Evolutionary conservation across 37 sponge, comb jelly and placozoan species (phyloP).

Genomic region (Halichondria panicea): DNA sequence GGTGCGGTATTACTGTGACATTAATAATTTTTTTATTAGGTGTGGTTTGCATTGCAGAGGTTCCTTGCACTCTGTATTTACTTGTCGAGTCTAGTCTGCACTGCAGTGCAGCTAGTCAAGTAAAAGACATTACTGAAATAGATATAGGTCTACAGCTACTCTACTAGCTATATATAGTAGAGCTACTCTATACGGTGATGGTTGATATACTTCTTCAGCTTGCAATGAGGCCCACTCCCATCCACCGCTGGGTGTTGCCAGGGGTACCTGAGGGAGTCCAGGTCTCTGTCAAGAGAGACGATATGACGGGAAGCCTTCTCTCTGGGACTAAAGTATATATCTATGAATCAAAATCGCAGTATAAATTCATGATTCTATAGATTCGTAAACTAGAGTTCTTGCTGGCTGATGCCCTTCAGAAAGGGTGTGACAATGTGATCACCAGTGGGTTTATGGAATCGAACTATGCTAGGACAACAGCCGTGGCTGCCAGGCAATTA

Average conservation of each 20-base stretch:
- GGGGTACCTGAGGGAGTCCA: conserved; percentile 57
- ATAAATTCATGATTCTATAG: too few species aligned
- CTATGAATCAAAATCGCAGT: too few species aligned
- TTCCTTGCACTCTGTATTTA: too few species aligned
- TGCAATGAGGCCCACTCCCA: conserved; percentile 66
- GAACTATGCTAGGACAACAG: conserved; percentile 81
- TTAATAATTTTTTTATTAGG: too few species aligned
- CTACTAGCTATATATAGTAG: too few species aligned
- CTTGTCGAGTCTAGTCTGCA: too few species aligned
- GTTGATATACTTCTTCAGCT: conserved; percentile 61
- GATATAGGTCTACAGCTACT: too few species aligned
- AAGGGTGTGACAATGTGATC: conserved; percentile 63
- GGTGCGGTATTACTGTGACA: too few species aligned
- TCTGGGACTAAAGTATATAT: conserved; percentile 84
- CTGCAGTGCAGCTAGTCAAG: too few species aligned
- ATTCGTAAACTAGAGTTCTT: conserved; percentile 85
- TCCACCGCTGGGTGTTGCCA: conserved; percentile 74
- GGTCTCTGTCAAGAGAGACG: conserved; percentile 74
- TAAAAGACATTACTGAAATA: too few species aligned
- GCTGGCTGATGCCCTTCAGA: conserved; percentile 71
- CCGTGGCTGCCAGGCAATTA: conserved; percentile 77
- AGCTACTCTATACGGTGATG: too few species aligned
- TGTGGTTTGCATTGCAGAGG: too few species aligned
- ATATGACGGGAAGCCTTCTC: conserved; percentile 72
- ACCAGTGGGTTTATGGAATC: conserved; percentile 82